Evolutionary conservation across 2,797 vertebrate species (phyloP).

Genomic region (Sebastes minor): DNA sequence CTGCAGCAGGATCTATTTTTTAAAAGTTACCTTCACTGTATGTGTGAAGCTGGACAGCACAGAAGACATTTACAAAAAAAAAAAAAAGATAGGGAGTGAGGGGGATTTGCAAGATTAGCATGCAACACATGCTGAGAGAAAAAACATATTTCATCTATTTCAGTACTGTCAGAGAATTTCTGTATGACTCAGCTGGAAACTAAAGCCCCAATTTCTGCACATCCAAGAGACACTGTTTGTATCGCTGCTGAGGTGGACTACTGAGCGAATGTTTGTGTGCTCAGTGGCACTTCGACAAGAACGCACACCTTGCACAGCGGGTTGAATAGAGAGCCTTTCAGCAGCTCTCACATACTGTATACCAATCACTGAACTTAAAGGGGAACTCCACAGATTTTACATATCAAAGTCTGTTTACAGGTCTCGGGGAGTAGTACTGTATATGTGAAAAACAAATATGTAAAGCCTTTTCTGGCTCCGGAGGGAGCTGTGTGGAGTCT

Average conservation of each 20-base stretch:
- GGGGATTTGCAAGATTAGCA: conserved; percentile 31
- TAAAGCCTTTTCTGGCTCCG: not conserved
- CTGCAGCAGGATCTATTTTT: not conserved
- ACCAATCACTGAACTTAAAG: not conserved
- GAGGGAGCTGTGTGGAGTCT: not conserved
- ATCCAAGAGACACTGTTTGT: conserved; percentile 19
- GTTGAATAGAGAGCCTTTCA: not conserved
- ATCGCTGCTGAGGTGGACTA: conserved; percentile 22
- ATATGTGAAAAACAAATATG: not conserved
- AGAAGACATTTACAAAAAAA: not conserved
- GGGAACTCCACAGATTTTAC: not conserved
- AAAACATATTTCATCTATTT: conserved; percentile 34
- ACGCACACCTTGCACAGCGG: not conserved
- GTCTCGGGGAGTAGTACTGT: not conserved
- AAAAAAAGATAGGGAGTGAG: not conserved
- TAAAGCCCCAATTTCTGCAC: conserved; percentile 36
- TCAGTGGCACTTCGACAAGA: conserved; percentile 10
- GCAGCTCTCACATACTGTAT: not conserved
- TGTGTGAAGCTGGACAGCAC: not conserved
- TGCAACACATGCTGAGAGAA: conserved; percentile 22
- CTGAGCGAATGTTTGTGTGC: not conserved
- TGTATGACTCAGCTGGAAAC: conserved; percentile 41
- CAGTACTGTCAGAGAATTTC: conserved; percentile 18
- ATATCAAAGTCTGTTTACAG: not conserved
- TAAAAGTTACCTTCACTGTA: conserved; percentile 1